Percentiles rank a stretch among this genome's conserved stretches.
phyloP scores from a whole-genome alignment of 2,113 vertebrate genomes.

The Pachyramphus minor region DNA sequence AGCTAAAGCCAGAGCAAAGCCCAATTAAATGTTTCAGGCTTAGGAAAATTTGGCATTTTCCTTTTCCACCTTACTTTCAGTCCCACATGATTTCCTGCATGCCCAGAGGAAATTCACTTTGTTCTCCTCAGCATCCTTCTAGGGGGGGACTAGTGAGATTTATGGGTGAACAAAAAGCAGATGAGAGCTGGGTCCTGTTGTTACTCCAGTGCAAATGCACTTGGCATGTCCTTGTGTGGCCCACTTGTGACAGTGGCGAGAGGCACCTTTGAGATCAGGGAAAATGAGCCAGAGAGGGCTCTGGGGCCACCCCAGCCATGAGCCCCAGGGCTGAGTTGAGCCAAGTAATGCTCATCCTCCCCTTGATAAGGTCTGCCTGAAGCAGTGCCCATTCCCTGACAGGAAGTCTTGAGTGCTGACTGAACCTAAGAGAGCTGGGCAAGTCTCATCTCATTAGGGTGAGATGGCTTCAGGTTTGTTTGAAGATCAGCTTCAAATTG shows the following conservation, averaged over 20 bases:
- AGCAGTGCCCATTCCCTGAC: fast-evolving
- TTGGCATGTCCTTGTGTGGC: neutral
- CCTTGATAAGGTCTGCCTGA: neutral
- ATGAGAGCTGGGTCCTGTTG: neutral
- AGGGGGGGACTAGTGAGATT: neutral
- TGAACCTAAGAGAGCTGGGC: neutral
- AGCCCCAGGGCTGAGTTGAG: neutral
- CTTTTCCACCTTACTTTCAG: neutral
- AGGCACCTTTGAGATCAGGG: neutral
- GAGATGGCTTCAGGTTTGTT: neutral
- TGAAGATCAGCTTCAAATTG: neutral
- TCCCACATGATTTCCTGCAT: neutral
- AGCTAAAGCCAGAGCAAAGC: neutral
- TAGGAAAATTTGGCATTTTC: neutral
- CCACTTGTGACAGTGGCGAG: neutral
- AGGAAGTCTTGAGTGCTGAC: neutral
- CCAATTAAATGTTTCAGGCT: neutral
- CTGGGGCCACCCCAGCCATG: neutral
- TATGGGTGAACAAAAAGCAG: neutral
- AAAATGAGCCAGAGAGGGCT: neutral
- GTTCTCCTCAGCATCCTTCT: neutral
- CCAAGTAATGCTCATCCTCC: neutral
- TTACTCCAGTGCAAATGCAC: neutral
- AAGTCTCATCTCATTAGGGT: neutral
- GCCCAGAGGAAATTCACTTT: neutral